Evolutionary conservation across 2,797 vertebrate genomes (phyloP).

Genomic region (Rhadinocentrus ornatus): DNA sequence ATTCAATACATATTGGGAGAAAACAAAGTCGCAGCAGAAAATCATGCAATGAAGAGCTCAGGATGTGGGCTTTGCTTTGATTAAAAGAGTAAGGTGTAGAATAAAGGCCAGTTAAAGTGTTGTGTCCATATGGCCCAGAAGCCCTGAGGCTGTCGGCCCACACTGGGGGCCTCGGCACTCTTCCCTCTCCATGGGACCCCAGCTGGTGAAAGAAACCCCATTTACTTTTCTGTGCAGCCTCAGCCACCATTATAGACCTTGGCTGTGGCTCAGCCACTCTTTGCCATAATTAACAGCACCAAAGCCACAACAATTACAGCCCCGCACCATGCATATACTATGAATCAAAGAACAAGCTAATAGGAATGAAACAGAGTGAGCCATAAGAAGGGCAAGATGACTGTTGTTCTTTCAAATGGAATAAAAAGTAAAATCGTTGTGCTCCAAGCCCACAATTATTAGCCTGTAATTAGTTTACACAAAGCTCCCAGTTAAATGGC

Average conservation of each 20-base stretch:
- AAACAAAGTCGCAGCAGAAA: conserved; percentile 57
- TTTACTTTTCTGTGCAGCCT: conserved; percentile 94
- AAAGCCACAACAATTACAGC: conserved; percentile 97
- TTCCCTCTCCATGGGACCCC: conserved; percentile 94
- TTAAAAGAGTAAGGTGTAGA: conserved; percentile 87
- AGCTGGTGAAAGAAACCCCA: conserved; percentile 98
- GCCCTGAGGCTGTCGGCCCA: conserved; percentile 89
- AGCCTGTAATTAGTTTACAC: conserved; percentile 99
- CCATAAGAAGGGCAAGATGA: conserved; percentile 88
- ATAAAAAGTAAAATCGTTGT: conserved; percentile 94
- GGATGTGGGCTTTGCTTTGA: conserved; percentile 85
- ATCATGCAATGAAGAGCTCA: conserved; percentile 70
- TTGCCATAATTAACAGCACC: conserved; percentile 99
- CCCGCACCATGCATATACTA: conserved; percentile 86
- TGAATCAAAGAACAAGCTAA: conserved; percentile 95
- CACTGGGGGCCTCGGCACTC: conserved; percentile 89
- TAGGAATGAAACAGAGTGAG: conserved; percentile 91
- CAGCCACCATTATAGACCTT: conserved; percentile 95
- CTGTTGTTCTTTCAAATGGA: conserved; percentile 87
- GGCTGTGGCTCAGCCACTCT: conserved; percentile 98
- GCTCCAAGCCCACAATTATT: conserved; percentile 95
- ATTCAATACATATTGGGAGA: conserved; percentile 51
- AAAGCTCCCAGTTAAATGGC: conserved; percentile 98
- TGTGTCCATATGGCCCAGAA: conserved; percentile 95
- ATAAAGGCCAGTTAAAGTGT: conserved; percentile 86